Conservation (phyloP, 2,113 vertebrate genomes). For the Dipodomys merriami region DNA sequence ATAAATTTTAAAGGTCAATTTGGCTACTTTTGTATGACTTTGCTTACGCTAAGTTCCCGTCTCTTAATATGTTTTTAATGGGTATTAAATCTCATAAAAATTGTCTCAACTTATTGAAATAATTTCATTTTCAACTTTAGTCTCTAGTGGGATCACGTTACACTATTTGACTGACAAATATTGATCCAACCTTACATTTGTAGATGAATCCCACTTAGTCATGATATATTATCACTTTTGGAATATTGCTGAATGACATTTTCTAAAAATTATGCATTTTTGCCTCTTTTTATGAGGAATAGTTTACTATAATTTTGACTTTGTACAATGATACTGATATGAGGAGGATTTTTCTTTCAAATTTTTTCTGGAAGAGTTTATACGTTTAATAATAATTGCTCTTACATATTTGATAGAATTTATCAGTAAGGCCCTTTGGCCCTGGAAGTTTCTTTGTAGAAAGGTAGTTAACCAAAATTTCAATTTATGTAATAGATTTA, state of each 20-base stretch:
- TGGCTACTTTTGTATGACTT: background rate
- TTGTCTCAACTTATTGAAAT: background rate
- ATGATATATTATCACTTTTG: conserved; percentile 9
- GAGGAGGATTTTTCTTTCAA: background rate
- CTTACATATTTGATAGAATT: conserved; percentile 1
- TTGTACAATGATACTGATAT: too few relatives aligned
- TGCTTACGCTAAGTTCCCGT: background rate
- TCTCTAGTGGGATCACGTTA: background rate
- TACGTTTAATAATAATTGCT: background rate
- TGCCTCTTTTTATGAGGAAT: conserved; percentile 3
- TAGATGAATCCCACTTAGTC: background rate
- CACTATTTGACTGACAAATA: background rate
- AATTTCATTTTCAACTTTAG: background rate
- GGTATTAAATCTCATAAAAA: background rate
- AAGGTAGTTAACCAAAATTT: background rate
- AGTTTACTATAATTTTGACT: background rate
- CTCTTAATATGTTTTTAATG: background rate
- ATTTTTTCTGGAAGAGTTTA: background rate
- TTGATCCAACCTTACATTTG: background rate
- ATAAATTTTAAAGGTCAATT: background rate
- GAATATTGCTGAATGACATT: background rate
- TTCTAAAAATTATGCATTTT: conserved; percentile 15
- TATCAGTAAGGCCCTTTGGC: background rate
- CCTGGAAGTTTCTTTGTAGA: background rate
- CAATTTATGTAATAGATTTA: background rate